Percentiles rank a stretch among this genome's conserved stretches.
These are phyloP conservation scores for Potamarius usumacintae DNA, from an alignment of 2,113 vertebrate genomes.

Conservation along the genomic window DNA sequence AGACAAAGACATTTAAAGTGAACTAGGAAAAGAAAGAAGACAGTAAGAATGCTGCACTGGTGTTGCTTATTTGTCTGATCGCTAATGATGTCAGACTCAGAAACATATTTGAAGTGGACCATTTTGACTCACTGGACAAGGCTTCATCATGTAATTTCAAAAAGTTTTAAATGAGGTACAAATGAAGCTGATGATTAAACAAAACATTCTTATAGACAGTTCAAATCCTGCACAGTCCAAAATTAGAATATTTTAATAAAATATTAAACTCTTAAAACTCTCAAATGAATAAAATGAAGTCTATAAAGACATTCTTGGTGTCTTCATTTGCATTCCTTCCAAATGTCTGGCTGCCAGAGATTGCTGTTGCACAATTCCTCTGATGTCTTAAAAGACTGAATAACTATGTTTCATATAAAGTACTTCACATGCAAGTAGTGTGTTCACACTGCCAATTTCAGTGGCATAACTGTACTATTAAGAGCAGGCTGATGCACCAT, in stretches of 20 bases:
- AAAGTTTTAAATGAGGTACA: not conserved
- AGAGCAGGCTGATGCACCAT: not conserved
- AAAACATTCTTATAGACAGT: not conserved
- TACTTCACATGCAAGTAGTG: conserved; percentile 1
- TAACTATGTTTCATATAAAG: not conserved
- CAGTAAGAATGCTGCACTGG: not conserved
- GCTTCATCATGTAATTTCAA: not conserved
- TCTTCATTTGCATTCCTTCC: conserved; percentile 14
- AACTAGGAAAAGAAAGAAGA: not conserved
- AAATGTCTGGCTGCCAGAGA: not conserved
- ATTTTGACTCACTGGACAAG: not conserved
- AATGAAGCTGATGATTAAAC: not conserved
- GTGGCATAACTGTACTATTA: not conserved
- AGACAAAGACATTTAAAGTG: not conserved
- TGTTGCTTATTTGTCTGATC: not conserved
- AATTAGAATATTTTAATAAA: not conserved
- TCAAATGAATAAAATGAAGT: not conserved
- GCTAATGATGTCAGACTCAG: not conserved
- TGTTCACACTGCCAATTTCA: not conserved
- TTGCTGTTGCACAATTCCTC: not conserved
- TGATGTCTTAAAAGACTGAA: not conserved
- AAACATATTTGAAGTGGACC: not conserved
- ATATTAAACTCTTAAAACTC: not conserved
- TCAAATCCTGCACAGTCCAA: not conserved
- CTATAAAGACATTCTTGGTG: not conserved